A percentile compares a stretch with the other conserved stretches of the same genome.
These are phyloP conservation scores for Rhinopithecus roxellana DNA, from an alignment of 2,113 vertebrate species.

Conservation along the genomic window DNA sequence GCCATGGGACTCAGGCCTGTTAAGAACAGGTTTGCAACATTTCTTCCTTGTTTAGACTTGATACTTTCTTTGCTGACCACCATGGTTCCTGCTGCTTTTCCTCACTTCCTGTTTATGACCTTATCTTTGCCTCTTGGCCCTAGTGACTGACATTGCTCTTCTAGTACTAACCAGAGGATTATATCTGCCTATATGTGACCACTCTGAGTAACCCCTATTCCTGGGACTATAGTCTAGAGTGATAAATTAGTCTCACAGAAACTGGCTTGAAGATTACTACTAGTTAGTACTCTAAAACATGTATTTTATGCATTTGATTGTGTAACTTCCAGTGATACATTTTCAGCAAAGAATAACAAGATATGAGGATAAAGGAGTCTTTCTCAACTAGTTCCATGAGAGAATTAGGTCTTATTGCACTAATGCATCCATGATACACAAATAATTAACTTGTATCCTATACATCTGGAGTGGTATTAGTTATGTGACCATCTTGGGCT, in stretches of 20 bases:
- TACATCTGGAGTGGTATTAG: not conserved
- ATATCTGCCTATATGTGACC: not conserved
- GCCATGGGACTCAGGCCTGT: not conserved
- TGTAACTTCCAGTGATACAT: not conserved
- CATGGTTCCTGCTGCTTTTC: not conserved
- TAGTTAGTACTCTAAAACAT: not conserved
- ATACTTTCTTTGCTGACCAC: not conserved
- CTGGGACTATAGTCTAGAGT: not conserved
- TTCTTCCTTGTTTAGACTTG: not conserved
- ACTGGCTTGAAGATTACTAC: not conserved
- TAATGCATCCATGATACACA: not conserved
- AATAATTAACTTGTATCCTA: slow-evolving; percentile 10
- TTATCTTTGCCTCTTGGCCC: slow-evolving; percentile 13
- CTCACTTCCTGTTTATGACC: not conserved
- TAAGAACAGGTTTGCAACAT: not conserved
- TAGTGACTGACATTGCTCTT: not conserved
- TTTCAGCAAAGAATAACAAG: not conserved
- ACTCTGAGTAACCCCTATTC: not conserved
- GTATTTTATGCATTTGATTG: not conserved
- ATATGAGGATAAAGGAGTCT: not conserved
- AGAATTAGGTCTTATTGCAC: not conserved
- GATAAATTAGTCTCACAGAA: not conserved
- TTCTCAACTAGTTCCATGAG: not conserved
- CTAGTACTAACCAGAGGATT: not conserved
- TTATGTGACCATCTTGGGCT: not conserved